Evolutionary conservation across 2,797 vertebrate species (phyloP), one percentile per base, ranked within the genome.

Genomic region (Poeciliopsis gracilis): DNA sequence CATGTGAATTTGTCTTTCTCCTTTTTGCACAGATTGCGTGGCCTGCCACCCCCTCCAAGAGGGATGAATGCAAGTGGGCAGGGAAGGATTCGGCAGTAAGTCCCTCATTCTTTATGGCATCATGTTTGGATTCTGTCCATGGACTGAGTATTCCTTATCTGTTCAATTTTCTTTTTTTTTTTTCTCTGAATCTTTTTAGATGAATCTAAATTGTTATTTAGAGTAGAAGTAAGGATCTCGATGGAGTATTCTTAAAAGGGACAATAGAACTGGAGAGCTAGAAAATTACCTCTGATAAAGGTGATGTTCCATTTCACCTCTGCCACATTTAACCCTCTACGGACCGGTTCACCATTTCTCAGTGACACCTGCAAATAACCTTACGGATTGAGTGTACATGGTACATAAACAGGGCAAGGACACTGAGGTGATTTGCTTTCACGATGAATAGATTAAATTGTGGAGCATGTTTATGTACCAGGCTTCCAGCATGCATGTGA

Each of bases 61-160:
- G 96, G 87, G 98, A 99, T 77, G 98, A 99, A 87, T 99, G 98
- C 95, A 99, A 99, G 91, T 99, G 98, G 98, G 98, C 98, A 86
- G 98, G 98, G 84, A 99, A 99, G 96, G 98, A 99, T 94, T 96
- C 97, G 47, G 92, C 95, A 94, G 98, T 99, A 96, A 97, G 97
- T 95, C 78, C 41, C 71, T 72, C 76, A n/a, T 45, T 81, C 82
- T 70, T 47, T 25, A 71, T 70, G 67, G 46, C 72, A 25, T 83
- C 77, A 30, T 71, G 55, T 16, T 81, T 77, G 51, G 33, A 81
- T 33, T 73, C 28, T 13, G 47, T 80, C 75, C 38, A 76, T 69
- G n/a, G 43, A 75, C n/a, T 84, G 74, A 47, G 28, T 82, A 57
- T 72, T 30, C 73, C 72, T 74, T 81, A 67, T 2, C n/a, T 75